Conservation (phyloP, 2,888 invertebrate species). For the Sinhomidia bicolor region DNA sequence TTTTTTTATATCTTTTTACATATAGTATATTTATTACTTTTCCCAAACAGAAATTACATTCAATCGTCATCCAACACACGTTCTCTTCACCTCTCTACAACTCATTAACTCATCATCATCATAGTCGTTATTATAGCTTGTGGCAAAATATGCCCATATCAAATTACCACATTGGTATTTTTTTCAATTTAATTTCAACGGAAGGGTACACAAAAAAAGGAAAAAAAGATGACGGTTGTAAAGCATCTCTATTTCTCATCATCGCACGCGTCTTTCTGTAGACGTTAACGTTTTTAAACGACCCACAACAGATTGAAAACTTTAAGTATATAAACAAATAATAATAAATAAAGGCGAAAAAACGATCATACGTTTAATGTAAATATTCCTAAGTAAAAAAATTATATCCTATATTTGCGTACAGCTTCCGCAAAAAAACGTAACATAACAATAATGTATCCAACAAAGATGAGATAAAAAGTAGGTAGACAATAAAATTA, state of each 20-base stretch:
- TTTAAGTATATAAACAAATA: too few species aligned
- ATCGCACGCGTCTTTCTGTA: too few species aligned
- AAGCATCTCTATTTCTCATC: neutral
- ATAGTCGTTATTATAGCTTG: neutral
- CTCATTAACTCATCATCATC: neutral
- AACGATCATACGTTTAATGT: too few species aligned
- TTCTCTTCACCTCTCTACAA: neutral
- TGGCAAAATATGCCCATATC: neutral
- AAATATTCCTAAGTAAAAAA: too few species aligned
- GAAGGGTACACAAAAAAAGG: neutral
- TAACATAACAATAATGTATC: too few species aligned
- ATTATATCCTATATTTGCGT: constrained; percentile 9
- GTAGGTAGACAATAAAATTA: constrained; percentile 51
- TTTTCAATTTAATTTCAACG: neutral
- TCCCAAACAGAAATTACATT: constrained; percentile 30
- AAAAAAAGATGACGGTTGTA: neutral
- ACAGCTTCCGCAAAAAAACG: constrained; percentile 30
- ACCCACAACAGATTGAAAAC: too few species aligned
- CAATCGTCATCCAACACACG: neutral
- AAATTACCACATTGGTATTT: neutral
- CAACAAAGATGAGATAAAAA: constrained; percentile 41
- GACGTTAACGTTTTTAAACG: too few species aligned
- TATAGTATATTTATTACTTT: constrained; percentile 24
- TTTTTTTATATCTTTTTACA: neutral
- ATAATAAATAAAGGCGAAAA: neutral